Evolutionary conservation across 2,888 invertebrate genomes (phyloP), one percentile per base, ranked within the genome.

Genomic region (Chloroclystis v-ata): DNA sequence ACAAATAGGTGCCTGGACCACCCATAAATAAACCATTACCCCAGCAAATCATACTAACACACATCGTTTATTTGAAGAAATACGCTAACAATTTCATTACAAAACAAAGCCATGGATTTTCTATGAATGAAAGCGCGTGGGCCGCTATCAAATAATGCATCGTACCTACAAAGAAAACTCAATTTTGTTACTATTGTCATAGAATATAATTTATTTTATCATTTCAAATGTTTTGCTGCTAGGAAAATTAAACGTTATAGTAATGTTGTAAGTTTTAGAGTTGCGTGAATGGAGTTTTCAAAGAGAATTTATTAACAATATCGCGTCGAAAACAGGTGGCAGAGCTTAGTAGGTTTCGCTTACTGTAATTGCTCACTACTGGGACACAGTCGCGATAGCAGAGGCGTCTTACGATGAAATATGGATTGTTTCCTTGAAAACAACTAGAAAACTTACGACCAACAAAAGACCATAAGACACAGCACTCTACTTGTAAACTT

Each of bases 61-160:
- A 65, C 63, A 60, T 78, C 75, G 72, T 78, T 80, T 79, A 75
- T 81, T 75, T 75, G 60, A 81, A 77, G 72, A 79, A 82, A 81
- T 78, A 78, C 69, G 75, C 71, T 69, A 75, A 84, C 81, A 77
- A 77, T 82, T 84, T 82, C 76, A 82, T 84, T 80, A 79, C 79
- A 78, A 82, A 80, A 84, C 82, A 82, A 84, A 80, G 75, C 67
- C 71, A 72, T 72, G 74, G 69, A 71, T 73, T 77, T 76, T 65
- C 77, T 75, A 82, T 77, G 75, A 82, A 83, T 75, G 82, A 82
- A 84, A 82, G 71, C 66, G 82, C 72, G 86, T 85, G 73, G 86
- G 86, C 51, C 51, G 68, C 61, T 76, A 83, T 85, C 78, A 75
- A 68, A 72, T 71, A 82, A 81, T 78, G 55, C 50, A 52, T 52